Base-by-base conservation (phyloP, 1,140 invertebrate genomes). In the Palaemon carinicauda region DNA sequence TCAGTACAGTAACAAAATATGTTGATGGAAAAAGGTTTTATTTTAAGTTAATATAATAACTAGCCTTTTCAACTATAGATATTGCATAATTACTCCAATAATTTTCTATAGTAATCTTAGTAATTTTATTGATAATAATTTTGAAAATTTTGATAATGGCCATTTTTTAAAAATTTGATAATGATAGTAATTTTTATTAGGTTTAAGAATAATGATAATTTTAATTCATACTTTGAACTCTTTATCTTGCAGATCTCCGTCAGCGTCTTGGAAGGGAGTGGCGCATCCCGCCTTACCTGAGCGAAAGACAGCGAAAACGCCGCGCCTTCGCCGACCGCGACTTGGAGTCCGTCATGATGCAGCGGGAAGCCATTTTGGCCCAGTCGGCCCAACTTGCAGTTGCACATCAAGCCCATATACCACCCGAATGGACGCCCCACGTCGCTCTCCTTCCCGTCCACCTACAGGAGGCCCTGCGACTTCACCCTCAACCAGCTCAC, bases 311-410 rank as follows among this genome's bases (percentile, higher is more conserved):
- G 88, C 87, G 92, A 15, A 92, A 92, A 88, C 89, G 92, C 54
- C 89, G 91, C 19, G 92, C 92, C 75, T 92, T 92, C 82, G 92
- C 92, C 15, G 92, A 92, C 87, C 91, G 91, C 60, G 92, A 92
- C 88, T 90, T 92, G 69, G 92, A 92, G 87, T 82, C 90, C n/a
- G 91, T 91, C 31, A 90, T 92, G 89, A 87, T 91, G 52, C 90
- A 91, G 84, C 80, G 91, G n/a, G 91, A 91, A 87, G 75, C 85
- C 56, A 29, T 71, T 24, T 51, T 86, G 29, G 69, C 80, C 24
- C 84, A 80, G 51, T 41, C 71, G 53, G 73, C 87, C 52, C 78
- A 73, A 5, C 78, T 87, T 17, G 41, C 71, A 41, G 41, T 41
- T 33, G 54, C 50, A 54, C 87, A 82, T 54, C 71, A 50, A 65